phyloP scores from a whole-genome alignment of 2,888 invertebrate genomes.

The Chrysomela aeneicollis region DNA sequence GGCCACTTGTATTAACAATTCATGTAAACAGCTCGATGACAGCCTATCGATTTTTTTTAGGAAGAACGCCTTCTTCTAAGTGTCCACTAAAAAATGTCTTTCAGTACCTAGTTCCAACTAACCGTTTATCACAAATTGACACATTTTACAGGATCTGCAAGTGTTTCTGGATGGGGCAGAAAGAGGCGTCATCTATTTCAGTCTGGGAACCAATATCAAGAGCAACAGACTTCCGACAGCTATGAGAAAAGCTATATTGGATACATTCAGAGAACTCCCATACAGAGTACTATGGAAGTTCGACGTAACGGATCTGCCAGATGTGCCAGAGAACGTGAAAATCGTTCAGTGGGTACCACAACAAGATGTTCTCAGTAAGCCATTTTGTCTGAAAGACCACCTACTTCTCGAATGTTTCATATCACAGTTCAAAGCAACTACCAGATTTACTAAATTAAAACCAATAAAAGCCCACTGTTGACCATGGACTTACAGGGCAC shows the following conservation, averaged over 20 bases:
- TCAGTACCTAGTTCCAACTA: too few species aligned
- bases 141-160: conserved; percentile 49
- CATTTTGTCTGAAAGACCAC: background rate
- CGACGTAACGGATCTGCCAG: conserved; percentile 51
- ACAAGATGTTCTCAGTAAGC: conserved; percentile 54
- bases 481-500: conserved; percentile 38
- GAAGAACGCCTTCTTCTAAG: too few species aligned
- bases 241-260: conserved; percentile 49
- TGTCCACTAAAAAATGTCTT: too few species aligned
- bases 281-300: conserved; percentile 61
- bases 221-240: conserved; percentile 49
- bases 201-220: conserved; percentile 59
- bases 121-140: too few species aligned
- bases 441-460: too few species aligned
- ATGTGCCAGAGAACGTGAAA: conserved; percentile 55
- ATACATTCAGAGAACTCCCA: conserved; percentile 56
- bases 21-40: too few species aligned
- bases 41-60: too few species aligned
- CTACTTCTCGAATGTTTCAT: too few species aligned
- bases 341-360: conserved; percentile 58
- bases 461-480: background rate
- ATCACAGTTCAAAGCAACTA: background rate
- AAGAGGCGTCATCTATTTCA: conserved; percentile 57
- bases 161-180: conserved; percentile 52
- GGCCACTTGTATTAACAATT: too few species aligned